Evolutionary conservation across 2,888 invertebrate genomes (phyloP), one percentile per base, ranked within the genome.

Genomic region (Drosophila demipolita): DNA sequence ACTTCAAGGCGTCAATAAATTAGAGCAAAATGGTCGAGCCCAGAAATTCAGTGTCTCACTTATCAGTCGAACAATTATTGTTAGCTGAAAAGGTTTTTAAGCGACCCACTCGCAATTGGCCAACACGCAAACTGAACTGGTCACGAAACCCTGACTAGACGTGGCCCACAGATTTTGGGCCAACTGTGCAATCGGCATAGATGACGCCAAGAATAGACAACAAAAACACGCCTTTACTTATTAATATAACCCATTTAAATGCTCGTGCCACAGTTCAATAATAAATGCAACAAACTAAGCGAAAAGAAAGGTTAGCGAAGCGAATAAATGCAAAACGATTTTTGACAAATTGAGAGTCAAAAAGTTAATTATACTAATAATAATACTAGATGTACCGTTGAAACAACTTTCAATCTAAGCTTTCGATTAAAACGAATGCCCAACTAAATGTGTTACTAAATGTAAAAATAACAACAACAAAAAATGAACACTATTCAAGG

Each of bases 41-140:
- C 70, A 75, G 61, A 64, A 66, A 71, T 45, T 45, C 23, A 23
- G 45, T 45, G 53, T 70, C 33, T 42, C 35, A 64, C 63, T 83
- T 87, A 82, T 87, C 79, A 89, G 79, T 87, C 74, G 87, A 81
- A 72, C 84, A 79, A 87, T 89, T 83, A 85, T 87, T 73, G 73
- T 63, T 60, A 52, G 68, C 74, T 60, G 36, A 65, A 33, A 84
- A 70, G 79, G 79, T 84, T 82, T 57, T 33, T 45, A 40, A 59
- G 63, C 59, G 62, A 68, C 67, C 75, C 75, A 78, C 71, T 82
- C 79, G 70, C 53, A 55, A 68, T 66, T 61, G 66, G 70, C 65
- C 66, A 64, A 66, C 84, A 89, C 84, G 87, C 84, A 86, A 89
- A 83, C 87, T 15, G 15, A 45, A 81, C 15, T 23, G 20, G 84